A percentile compares a stretch with the other conserved stretches of the same genome.
These are phyloP conservation scores for Caiman crocodilus DNA, from an alignment of 2,797 vertebrate genomes.

Conservation along the genomic window DNA sequence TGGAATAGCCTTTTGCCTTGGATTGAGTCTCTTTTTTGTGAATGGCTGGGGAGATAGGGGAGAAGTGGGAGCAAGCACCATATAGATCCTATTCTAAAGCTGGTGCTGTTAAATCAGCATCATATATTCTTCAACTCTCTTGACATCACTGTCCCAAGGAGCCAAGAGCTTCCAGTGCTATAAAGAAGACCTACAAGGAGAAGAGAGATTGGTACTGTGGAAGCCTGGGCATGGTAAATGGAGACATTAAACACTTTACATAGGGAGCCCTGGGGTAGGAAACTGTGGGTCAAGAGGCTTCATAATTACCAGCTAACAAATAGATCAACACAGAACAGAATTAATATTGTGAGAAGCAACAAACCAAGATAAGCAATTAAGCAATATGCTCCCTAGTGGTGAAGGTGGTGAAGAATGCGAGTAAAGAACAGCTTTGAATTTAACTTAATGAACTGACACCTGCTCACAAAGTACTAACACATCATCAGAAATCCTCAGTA, in stretches of 20 bases:
- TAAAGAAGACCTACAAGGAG: neutral
- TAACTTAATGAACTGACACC: neutral
- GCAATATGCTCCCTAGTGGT: constrained; percentile 25
- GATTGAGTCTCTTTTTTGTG: neutral
- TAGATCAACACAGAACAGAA: constrained; percentile 17
- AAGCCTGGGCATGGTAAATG: neutral
- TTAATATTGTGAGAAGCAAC: constrained; percentile 23
- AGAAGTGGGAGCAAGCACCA: neutral
- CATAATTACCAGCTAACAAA: constrained; percentile 12
- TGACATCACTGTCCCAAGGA: neutral
- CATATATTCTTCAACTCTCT: neutral
- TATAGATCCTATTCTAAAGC: neutral
- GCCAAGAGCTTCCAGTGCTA: neutral
- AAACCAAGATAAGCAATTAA: neutral
- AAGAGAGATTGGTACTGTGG: neutral
- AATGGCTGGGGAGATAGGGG: too few relatives aligned
- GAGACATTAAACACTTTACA: neutral
- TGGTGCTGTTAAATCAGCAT: neutral
- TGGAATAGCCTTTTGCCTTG: neutral
- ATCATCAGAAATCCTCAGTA: fast-evolving
- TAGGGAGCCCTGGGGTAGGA: fast-evolving
- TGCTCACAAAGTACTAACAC: constrained; percentile 3
- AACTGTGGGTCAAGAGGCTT: constrained; percentile 5
- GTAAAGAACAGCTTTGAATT: constrained; percentile 6
- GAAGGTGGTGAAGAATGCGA: neutral